phyloP scores from a whole-genome alignment of 2,113 vertebrate species.

The Hyaena hyaena region DNA sequence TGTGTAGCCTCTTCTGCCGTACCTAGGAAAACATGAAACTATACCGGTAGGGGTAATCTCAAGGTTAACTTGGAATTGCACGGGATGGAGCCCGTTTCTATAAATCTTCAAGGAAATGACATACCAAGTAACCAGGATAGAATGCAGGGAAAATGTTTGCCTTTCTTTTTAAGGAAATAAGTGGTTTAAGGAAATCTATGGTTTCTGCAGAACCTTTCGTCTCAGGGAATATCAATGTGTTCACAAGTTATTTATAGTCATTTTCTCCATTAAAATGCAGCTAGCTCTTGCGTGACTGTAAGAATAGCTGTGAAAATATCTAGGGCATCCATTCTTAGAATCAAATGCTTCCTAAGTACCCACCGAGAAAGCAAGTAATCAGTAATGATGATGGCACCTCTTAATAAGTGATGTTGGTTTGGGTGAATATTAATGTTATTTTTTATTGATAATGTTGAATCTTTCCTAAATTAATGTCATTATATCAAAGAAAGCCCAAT shows the following conservation, averaged over 20 bases:
- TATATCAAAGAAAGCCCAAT: background rate
- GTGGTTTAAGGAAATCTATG: background rate
- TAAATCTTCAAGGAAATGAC: slow-evolving; percentile 17
- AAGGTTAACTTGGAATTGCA: background rate
- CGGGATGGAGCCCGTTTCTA: background rate
- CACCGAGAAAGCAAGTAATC: background rate
- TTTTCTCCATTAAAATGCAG: slow-evolving; percentile 55
- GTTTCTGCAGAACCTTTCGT: slow-evolving; percentile 28
- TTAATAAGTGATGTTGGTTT: slow-evolving; percentile 17
- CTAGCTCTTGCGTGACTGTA: background rate
- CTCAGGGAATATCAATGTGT: background rate
- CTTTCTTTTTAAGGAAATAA: background rate
- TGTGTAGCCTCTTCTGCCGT: background rate
- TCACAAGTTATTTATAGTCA: slow-evolving; percentile 31
- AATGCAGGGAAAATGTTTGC: background rate
- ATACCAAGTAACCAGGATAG: background rate
- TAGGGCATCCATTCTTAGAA: slow-evolving; percentile 36
- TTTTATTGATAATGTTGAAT: background rate
- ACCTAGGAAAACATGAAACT: background rate
- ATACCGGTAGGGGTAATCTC: background rate
- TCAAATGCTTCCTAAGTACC: background rate
- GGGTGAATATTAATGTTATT: background rate
- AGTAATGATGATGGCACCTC: background rate
- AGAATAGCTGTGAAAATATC: slow-evolving; percentile 22
- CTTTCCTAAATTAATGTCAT: slow-evolving; percentile 13